Evolutionary conservation across 2,888 invertebrate species (phyloP).

Genomic region (Esperia sulphurella): DNA sequence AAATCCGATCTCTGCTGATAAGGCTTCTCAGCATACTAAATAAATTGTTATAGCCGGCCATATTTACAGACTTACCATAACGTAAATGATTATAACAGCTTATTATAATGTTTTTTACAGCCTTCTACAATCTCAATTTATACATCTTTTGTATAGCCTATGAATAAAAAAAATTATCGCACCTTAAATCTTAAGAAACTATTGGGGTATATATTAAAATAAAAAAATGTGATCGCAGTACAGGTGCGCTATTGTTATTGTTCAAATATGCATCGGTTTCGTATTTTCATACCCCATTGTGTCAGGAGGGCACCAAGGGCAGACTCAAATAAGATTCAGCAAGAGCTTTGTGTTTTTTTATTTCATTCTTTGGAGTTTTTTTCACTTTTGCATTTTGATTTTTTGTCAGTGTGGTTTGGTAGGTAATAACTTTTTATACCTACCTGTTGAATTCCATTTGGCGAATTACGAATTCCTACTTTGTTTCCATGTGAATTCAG

Average conservation of each 20-base stretch:
- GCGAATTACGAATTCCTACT: too few relatives aligned
- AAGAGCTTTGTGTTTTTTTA: not conserved
- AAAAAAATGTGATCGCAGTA: constrained; percentile 18
- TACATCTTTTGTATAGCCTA: too few relatives aligned
- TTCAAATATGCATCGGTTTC: constrained; percentile 47
- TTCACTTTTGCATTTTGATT: not conserved
- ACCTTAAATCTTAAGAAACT: not conserved
- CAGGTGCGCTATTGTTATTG: constrained; percentile 55
- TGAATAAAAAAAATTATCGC: too few relatives aligned
- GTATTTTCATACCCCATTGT: constrained; percentile 32
- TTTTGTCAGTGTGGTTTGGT: too few relatives aligned
- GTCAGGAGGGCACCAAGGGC: constrained; percentile 37
- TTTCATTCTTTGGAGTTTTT: not conserved
- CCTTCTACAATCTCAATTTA: too few relatives aligned
- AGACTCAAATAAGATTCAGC: constrained; percentile 22
- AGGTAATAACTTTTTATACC: too few relatives aligned
- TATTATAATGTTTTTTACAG: not conserved
- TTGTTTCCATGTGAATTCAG: too few relatives aligned
- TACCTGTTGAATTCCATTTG: too few relatives aligned
- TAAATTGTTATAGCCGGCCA: not conserved
- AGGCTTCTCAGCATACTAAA: not conserved
- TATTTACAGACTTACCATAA: not conserved
- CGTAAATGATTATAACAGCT: not conserved
- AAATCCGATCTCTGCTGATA: too few relatives aligned
- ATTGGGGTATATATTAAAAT: constrained; percentile 19